These are phyloP conservation scores for Tragopan temminckii DNA, from an alignment of 2,797 vertebrate species.

Conservation along the genomic window DNA sequence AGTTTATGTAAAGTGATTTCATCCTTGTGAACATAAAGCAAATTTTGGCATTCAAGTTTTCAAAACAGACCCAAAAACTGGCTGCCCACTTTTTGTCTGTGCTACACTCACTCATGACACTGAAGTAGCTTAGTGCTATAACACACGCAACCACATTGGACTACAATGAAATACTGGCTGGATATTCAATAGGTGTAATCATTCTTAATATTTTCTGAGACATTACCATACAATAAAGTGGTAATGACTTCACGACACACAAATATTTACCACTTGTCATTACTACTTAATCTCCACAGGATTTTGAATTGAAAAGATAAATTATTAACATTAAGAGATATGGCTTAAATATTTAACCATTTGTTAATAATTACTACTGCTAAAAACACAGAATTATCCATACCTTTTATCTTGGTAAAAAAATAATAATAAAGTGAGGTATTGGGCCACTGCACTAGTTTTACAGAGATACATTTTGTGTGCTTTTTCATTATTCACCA, in stretches of 20 bases:
- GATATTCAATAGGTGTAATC: not conserved
- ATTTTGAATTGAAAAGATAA: conserved; percentile 12
- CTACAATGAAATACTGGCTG: not conserved
- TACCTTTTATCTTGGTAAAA: not conserved
- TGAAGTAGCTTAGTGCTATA: not conserved
- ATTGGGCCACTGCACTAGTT: not conserved
- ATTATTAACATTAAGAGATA: conserved; percentile 26
- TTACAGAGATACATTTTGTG: not conserved
- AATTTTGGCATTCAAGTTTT: not conserved
- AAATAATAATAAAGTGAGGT: not conserved
- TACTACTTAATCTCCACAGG: conserved; percentile 16
- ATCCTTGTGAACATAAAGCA: not conserved
- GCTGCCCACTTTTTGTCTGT: not conserved
- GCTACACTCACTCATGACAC: not conserved
- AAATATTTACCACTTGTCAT: conserved; percentile 9
- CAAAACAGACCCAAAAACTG: not conserved
- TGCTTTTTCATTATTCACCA: not conserved
- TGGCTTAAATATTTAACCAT: conserved; percentile 31
- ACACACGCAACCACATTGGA: fast-evolving
- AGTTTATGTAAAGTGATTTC: not conserved
- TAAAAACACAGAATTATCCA: conserved; percentile 16
- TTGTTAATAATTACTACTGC: conserved; percentile 17
- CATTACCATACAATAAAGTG: not conserved
- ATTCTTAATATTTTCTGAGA: not conserved
- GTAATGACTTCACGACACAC: not conserved